A percentile compares a stretch with the other conserved stretches of the same genome.
These are phyloP conservation scores for Uloborus diversus DNA, from an alignment of 1,140 invertebrate genomes.

Conservation along the genomic window DNA sequence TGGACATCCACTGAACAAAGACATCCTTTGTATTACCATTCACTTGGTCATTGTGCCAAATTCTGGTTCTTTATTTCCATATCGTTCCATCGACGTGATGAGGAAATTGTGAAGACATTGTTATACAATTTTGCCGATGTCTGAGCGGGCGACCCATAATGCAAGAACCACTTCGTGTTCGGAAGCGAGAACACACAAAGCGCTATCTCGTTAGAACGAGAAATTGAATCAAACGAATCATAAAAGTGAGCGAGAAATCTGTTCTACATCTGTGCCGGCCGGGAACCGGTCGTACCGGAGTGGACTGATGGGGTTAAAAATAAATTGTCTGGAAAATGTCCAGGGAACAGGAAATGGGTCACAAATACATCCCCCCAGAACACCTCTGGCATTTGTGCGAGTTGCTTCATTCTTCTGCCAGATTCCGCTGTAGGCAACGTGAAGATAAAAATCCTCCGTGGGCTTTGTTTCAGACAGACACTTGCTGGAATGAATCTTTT, in stretches of 20 bases:
- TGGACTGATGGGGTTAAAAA: slow-evolving; percentile 17
- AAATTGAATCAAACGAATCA: neutral
- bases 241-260: neutral
- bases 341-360: slow-evolving; percentile 32
- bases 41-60: no score
- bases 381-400: slow-evolving; percentile 9
- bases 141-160: neutral
- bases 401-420: no score
- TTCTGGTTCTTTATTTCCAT: no score
- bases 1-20: no score
- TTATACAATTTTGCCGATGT: no score
- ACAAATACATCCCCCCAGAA: slow-evolving; percentile 1
- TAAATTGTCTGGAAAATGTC: slow-evolving; percentile 8
- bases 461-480: no score
- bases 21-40: no score
- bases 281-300: neutral
- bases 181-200: neutral
- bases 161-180: neutral
- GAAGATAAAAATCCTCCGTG: no score
- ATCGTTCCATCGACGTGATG: neutral
- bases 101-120: neutral
- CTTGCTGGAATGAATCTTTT: no score
- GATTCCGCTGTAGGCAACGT: no score
- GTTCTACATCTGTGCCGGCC: neutral
- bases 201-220: neutral